phyloP scores from a whole-genome alignment of 2,888 invertebrate genomes.

The Synergus japonicus region DNA sequence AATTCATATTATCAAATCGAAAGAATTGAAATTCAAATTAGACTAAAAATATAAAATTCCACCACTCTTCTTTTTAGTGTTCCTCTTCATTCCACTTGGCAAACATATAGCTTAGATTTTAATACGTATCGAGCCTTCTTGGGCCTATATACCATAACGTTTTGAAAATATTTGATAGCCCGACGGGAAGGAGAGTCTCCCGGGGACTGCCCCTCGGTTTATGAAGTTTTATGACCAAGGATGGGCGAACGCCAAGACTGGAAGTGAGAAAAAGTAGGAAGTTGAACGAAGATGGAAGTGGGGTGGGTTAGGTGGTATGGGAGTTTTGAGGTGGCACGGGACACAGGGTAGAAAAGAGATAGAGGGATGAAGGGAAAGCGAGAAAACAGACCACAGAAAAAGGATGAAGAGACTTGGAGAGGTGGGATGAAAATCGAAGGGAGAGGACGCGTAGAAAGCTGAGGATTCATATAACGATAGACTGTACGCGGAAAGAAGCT shows the following conservation, averaged over 20 bases:
- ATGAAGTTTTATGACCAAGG: conserved; percentile 41
- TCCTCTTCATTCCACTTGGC: neutral
- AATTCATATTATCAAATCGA: too few species aligned
- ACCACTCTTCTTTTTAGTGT: too few species aligned
- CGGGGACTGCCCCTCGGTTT: conserved; percentile 27
- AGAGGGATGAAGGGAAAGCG: neutral
- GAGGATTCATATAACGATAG: conserved; percentile 11
- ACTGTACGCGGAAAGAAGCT: conserved; percentile 43
- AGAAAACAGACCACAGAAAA: neutral
- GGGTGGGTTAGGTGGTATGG: conserved; percentile 24
- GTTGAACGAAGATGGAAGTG: conserved; percentile 17
- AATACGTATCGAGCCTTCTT: neutral
- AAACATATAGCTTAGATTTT: neutral
- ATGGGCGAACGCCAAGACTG: conserved; percentile 29
- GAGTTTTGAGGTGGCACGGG: conserved; percentile 28
- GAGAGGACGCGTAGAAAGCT: neutral
- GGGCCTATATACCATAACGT: neutral
- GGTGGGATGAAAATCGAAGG: conserved; percentile 14
- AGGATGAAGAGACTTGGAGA: conserved; percentile 11
- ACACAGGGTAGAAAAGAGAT: neutral
- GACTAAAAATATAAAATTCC: too few species aligned
- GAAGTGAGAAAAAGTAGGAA: conserved; percentile 39
- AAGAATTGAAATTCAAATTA: too few species aligned
- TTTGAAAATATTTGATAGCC: conserved; percentile 3
- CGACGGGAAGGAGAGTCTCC: neutral